phyloP scores from a whole-genome alignment of 2,888 invertebrate species.

The Aphrophora alni region DNA sequence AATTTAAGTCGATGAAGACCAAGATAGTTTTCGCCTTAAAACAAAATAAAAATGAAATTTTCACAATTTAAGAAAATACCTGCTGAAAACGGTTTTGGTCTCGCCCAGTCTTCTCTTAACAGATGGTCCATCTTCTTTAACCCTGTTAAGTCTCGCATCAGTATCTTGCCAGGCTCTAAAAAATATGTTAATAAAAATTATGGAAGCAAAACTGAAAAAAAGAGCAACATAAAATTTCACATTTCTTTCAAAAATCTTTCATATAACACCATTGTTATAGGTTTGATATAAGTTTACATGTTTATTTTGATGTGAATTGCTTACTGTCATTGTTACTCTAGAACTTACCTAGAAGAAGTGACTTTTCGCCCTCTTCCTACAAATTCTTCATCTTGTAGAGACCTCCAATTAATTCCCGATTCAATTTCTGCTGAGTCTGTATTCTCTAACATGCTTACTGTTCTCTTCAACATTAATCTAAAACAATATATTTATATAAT shows the following conservation, averaged over 20 bases:
- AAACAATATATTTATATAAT: background rate
- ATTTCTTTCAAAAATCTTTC: no score
- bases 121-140: constrained; percentile 60
- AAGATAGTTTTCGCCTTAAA: no score
- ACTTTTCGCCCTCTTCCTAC: background rate
- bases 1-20: no score
- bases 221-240: no score
- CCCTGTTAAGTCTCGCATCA: constrained; percentile 20
- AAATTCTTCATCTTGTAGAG: constrained; percentile 3
- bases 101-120: constrained; percentile 62
- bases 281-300: no score
- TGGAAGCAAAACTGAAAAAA: no score
- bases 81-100: constrained; percentile 65
- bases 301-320: no score
- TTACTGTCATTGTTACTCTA: no score
- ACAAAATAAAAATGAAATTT: no score
- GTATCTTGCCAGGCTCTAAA: constrained; percentile 21
- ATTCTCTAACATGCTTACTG: background rate
- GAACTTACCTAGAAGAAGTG: constrained; percentile 19
- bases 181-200: no score
- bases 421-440: background rate
- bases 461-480: constrained; percentile 12
- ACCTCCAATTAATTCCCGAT: background rate
- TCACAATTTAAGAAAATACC: constrained; percentile 56
- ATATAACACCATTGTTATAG: no score